Percentiles rank a stretch among this genome's conserved stretches.
Conservation (phyloP, 2,797 vertebrate species). For the Liparis tanakae region DNA sequence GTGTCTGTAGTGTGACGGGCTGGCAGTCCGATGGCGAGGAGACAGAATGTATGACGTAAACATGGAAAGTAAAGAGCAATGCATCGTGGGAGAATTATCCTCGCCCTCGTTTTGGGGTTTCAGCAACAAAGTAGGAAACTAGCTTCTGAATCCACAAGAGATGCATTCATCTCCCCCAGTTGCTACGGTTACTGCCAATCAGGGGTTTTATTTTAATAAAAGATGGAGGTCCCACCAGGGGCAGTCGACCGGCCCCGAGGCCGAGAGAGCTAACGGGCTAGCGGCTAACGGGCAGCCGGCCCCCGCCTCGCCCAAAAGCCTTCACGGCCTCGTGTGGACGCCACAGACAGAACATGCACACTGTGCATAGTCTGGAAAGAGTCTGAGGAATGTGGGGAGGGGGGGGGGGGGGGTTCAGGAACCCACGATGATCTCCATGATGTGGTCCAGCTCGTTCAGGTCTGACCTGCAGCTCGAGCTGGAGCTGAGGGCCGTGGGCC, state of each 20-base stretch:
- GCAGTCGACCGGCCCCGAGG: conserved; percentile 35
- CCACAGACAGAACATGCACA: conserved; percentile 69
- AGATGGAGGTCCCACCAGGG: conserved; percentile 22
- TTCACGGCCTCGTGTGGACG: conserved; percentile 64
- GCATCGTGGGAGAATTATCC: conserved; percentile 79
- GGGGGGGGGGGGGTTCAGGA: conserved; percentile 82
- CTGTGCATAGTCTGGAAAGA: conserved; percentile 74
- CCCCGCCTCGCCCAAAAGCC: conserved; percentile 63
- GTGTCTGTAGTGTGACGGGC: conserved; percentile 78
- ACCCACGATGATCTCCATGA: conserved; percentile 96
- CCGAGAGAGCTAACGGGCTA: conserved; percentile 4
- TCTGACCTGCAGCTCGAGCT: conserved; percentile 90
- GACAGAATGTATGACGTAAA: conserved; percentile 76
- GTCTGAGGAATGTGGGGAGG: conserved; percentile 63
- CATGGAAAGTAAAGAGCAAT: conserved; percentile 76
- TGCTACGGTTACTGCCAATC: conserved; percentile 32
- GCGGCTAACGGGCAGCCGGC: conserved; percentile 5
- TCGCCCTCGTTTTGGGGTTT: conserved; percentile 70
- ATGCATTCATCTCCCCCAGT: conserved; percentile 19
- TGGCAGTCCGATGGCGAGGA: conserved; percentile 6
- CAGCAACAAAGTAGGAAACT: conserved; percentile 69
- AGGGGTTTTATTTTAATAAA: conserved; percentile 17
- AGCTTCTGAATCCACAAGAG: conserved; percentile 41
- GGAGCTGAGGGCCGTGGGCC: conserved; percentile 79
- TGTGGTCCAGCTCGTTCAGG: conserved; percentile 94